Percentiles rank a stretch among this genome's conserved stretches.
These are phyloP conservation scores for Adelges cooleyi DNA, from an alignment of 1,140 invertebrate genomes.

Conservation along the genomic window DNA sequence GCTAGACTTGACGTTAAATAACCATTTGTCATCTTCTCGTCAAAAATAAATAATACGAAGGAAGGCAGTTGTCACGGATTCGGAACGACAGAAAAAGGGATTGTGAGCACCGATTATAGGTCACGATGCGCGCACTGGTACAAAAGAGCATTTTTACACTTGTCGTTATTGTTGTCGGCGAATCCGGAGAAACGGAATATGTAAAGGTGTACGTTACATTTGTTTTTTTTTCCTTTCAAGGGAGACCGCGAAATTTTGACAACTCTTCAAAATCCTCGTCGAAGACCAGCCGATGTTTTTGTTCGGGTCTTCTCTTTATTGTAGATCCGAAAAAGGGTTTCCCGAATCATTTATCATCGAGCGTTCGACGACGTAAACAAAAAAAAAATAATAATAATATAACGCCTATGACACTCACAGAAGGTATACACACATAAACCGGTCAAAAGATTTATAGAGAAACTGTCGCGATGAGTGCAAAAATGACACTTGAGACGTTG, in stretches of 20 bases:
- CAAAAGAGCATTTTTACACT: constrained; percentile 11
- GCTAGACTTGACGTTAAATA: constrained; percentile 3
- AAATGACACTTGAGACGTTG: constrained; percentile 1
- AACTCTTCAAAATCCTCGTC: constrained; percentile 10
- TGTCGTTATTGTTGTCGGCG: constrained; percentile 1
- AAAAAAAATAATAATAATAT: no score
- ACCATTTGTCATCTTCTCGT: constrained; percentile 21
- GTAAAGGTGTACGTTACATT: not conserved
- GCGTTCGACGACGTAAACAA: not conserved
- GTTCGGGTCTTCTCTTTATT: constrained; percentile 2
- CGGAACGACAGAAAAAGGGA: not conserved
- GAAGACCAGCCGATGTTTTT: not conserved
- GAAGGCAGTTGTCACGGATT: not conserved
- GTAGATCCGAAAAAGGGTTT: constrained; percentile 23
- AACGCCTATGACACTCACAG: not conserved
- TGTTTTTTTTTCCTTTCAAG: not conserved
- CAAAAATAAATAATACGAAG: not conserved
- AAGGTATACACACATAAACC: not conserved
- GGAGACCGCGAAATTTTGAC: constrained; percentile 1
- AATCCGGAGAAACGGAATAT: not conserved
- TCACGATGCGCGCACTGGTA: not conserved
- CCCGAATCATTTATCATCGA: constrained; percentile 8
- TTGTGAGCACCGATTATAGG: no score
- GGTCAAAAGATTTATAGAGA: constrained; percentile 6
- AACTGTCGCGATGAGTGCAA: not conserved